Evolutionary conservation across 1,140 invertebrate genomes (phyloP).

Genomic region (Atopsyche davidsoni): DNA sequence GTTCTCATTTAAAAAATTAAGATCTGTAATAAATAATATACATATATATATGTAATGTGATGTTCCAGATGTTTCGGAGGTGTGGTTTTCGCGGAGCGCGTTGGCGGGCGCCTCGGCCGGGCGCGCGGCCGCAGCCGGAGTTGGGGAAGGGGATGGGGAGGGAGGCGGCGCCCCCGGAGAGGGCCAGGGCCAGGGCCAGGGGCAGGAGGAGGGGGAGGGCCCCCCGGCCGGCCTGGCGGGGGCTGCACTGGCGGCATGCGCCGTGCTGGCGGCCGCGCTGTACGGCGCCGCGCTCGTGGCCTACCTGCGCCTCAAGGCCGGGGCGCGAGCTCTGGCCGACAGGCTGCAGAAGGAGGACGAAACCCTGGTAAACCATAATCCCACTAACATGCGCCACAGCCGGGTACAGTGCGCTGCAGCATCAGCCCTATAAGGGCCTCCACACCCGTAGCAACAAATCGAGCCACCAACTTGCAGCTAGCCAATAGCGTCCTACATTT

Average conservation of each 20-base stretch:
- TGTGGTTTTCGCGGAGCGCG: conserved; percentile 24
- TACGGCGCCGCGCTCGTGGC: conserved; percentile 20
- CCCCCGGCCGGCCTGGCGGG: conserved; percentile 4
- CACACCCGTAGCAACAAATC: no score
- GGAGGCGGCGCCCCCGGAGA: no score
- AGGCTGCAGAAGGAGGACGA: background rate
- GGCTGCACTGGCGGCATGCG: conserved; percentile 14
- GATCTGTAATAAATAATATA: background rate
- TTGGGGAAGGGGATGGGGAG: no score
- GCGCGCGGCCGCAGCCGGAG: no score
- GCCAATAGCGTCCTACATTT: no score
- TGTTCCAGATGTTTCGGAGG: conserved; percentile 24
- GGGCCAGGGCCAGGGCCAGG: background rate
- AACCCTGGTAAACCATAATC: background rate
- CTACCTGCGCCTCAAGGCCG: conserved; percentile 18
- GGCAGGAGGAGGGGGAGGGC: background rate
- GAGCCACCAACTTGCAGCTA: no score
- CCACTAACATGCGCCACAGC: no score
- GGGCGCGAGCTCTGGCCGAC: no score
- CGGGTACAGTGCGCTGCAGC: no score
- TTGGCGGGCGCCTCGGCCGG: background rate
- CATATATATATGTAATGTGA: no score
- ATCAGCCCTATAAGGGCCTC: no score
- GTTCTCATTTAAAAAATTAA: no score
- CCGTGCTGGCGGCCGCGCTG: conserved; percentile 18